These are phyloP conservation scores for Drosophila fuyamai DNA, from an alignment of 1,140 invertebrate genomes.

Conservation along the genomic window DNA sequence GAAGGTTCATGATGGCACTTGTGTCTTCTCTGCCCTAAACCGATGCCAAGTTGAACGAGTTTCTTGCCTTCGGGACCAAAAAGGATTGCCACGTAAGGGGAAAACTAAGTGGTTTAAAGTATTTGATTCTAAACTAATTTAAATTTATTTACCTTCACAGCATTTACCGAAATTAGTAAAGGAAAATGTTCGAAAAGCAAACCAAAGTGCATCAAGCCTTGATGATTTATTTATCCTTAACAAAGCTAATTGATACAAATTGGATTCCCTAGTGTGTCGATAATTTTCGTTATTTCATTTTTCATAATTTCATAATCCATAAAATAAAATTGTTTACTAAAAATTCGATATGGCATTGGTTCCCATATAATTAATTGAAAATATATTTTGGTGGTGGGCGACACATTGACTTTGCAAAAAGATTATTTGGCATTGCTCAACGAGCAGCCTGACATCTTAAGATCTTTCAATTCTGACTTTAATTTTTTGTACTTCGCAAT, in stretches of 20 bases:
- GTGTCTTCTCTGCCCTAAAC: neutral
- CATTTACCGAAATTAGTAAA: neutral
- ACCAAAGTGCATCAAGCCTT: neutral
- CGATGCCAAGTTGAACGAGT: neutral
- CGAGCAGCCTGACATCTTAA: neutral
- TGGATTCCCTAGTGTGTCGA: no score
- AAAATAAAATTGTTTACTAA: neutral
- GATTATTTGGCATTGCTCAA: neutral
- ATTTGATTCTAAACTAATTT: no score
- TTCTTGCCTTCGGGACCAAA: conserved; percentile 1
- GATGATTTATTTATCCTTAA: neutral
- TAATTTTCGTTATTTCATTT: no score
- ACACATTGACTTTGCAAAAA: no score
- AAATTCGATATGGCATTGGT: no score
- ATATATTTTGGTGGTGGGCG: no score
- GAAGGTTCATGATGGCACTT: neutral
- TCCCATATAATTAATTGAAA: no score
- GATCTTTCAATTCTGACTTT: neutral
- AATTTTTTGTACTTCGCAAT: neutral
- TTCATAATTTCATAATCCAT: no score
- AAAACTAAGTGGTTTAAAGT: neutral
- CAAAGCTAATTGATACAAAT: no score
- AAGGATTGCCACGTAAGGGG: neutral
- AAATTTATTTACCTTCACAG: neutral
- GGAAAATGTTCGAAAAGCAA: neutral